Conservation (phyloP, 2,797 vertebrate species). For the Myripristis jacobus region DNA sequence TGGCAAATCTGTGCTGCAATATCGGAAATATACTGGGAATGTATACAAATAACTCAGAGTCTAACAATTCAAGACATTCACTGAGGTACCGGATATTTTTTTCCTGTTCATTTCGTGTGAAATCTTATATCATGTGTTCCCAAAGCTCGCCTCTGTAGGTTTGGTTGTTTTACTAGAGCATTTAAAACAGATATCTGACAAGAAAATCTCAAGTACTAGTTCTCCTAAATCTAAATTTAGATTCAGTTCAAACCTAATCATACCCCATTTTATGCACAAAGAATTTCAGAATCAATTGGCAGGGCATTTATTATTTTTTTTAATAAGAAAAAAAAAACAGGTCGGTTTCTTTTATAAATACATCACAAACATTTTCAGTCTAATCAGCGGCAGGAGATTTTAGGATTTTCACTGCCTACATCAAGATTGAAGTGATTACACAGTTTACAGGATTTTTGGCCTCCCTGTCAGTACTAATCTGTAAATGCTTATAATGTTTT, state of each 20-base stretch:
- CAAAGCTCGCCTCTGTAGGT: not conserved
- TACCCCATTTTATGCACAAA: not conserved
- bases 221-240: not conserved
- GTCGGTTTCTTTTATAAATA: slow-evolving; percentile 6
- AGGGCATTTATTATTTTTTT: slow-evolving; percentile 3
- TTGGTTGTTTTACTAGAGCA: not conserved
- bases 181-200: not conserved
- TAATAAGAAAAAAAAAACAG: not conserved
- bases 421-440: slow-evolving; percentile 35
- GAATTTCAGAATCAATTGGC: not conserved
- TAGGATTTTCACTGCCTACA: slow-evolving; percentile 26
- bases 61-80: too few species aligned
- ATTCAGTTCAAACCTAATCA: slow-evolving; percentile 16
- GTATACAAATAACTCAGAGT: not conserved
- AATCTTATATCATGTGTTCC: not conserved
- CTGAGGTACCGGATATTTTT: too few species aligned
- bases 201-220: not conserved
- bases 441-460: slow-evolving; percentile 36
- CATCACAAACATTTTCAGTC: slow-evolving; percentile 13
- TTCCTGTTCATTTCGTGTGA: not conserved
- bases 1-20: not conserved
- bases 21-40: not conserved
- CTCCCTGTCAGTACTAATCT: slow-evolving; percentile 32
- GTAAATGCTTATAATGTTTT: not conserved
- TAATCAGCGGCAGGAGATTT: slow-evolving; percentile 42